Evolutionary conservation across 1,140 invertebrate genomes (phyloP), one percentile per base, ranked within the genome.

Genomic region (Harpegnathos saltator): DNA sequence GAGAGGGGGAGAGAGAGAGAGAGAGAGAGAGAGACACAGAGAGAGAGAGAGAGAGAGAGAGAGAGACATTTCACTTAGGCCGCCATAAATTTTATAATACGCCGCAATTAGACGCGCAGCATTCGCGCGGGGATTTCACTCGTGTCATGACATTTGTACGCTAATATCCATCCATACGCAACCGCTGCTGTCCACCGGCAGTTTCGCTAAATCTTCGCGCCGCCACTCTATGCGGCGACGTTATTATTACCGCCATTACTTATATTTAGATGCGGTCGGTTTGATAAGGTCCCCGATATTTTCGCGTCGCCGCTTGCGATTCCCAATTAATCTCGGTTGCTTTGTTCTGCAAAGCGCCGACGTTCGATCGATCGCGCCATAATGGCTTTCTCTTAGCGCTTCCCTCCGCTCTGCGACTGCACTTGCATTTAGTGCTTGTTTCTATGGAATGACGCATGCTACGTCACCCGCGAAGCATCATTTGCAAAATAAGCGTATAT

Each of bases 291-390:
- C 59, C 38, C 29, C 29, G 19, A 78, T 78, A 68, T 69, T 78
- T 68, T 71, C 52, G 48, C 65, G n/a, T 59, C 75, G 50, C 38
- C 52, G 29, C 33, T 26, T 63, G 59, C 52, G n/a, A 80, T 71
- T 80, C 52, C 75, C 59, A 80, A 80, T 80, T 80, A 80, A 80
- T 80, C 75, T 71, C 52, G 22, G 33, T 24, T 48, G 65, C 75
- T 69, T 80, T 80, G 65, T 80, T 65, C 22, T 22, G 56, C 44
- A 58, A 38, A 80, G 58, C n/a, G 17, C 33, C 14, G 65, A 48
- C 33, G 63, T 14, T 69, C 75, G 38, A 80, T 71, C 65, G 38
- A 80, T 59, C 17, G 24, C 52, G 22, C 24, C 38, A 22, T 80
- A 80, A 80, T 59, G 24, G 65, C 9, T 58, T 80, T 80, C 54